Conservation (phyloP, 35 echinoderm and acorn worm species). For the Apostichopus japonicus region DNA sequence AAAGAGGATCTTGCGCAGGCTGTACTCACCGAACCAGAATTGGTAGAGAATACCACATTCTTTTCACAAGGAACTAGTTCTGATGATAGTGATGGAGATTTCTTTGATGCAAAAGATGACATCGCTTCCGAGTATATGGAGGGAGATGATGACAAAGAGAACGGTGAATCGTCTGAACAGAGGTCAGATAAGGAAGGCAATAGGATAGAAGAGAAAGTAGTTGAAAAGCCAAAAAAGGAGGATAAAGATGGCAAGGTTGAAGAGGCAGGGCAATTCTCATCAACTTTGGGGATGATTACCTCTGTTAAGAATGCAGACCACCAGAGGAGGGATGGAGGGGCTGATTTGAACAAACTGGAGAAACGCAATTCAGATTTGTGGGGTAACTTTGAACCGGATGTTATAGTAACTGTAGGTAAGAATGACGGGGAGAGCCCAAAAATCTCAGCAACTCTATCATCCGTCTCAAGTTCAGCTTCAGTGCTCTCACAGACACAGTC, state of each 20-base stretch:
- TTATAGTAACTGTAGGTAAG: neutral
- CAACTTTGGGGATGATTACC: neutral
- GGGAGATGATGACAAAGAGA: neutral
- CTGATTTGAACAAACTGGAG: neutral
- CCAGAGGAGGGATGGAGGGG: neutral
- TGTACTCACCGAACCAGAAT: neutral
- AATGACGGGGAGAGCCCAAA: neutral
- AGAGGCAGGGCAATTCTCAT: neutral
- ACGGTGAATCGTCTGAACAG: neutral
- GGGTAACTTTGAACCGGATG: slow-evolving; percentile 47
- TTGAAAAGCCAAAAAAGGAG: neutral
- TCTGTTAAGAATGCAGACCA: neutral
- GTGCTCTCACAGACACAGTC: slow-evolving; percentile 1
- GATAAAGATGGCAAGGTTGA: neutral
- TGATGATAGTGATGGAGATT: slow-evolving; percentile 30
- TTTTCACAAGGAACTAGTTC: slow-evolving; percentile 13
- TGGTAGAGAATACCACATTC: slow-evolving; percentile 13
- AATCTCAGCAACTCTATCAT: neutral
- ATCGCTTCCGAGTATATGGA: neutral
- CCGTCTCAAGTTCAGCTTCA: neutral
- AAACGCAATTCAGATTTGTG: slow-evolving; percentile 25
- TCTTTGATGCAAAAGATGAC: slow-evolving; percentile 38
- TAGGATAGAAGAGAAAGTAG: neutral
- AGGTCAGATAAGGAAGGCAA: neutral
- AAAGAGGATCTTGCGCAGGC: neutral